A percentile compares a stretch with the other conserved stretches of the same genome.
phyloP scores from a whole-genome alignment of 2,888 invertebrate genomes.

The Drosophila mimica region DNA sequence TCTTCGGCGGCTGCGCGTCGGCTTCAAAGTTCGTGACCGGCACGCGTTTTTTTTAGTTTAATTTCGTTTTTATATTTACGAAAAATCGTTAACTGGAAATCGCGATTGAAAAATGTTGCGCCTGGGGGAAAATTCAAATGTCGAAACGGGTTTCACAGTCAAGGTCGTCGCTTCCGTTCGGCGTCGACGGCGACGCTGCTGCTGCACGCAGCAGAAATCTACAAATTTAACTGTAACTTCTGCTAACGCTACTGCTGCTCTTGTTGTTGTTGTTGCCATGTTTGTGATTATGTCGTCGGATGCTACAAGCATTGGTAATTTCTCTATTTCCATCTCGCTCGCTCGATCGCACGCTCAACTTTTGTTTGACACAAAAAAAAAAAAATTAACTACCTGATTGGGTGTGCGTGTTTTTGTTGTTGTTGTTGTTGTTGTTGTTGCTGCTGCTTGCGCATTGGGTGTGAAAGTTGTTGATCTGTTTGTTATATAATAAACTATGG shows the following conservation, averaged over 20 bases:
- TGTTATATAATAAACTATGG: slow-evolving; percentile 69
- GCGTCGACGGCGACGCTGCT: slow-evolving; percentile 14
- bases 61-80: slow-evolving; percentile 15
- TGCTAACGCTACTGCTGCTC: slow-evolving; percentile 3
- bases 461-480: slow-evolving; percentile 81
- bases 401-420: slow-evolving; percentile 43
- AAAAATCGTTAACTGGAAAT: slow-evolving; percentile 49
- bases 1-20: slow-evolving; percentile 28
- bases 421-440: slow-evolving; percentile 32
- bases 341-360: slow-evolving; percentile 21
- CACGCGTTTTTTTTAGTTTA: background rate
- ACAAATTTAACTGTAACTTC: background rate
- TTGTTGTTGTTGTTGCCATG: slow-evolving; percentile 43
- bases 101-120: slow-evolving; percentile 57
- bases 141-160: slow-evolving; percentile 77
- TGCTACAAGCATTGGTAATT: slow-evolving; percentile 77
- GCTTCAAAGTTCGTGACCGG: slow-evolving; percentile 3
- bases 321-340: slow-evolving; percentile 43
- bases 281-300: slow-evolving; percentile 68
- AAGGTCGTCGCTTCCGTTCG: slow-evolving; percentile 77
- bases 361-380: slow-evolving; percentile 39
- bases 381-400: slow-evolving; percentile 44
- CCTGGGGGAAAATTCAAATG: slow-evolving; percentile 70
- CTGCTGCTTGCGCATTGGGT: slow-evolving; percentile 61
- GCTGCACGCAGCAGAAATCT: slow-evolving; percentile 43